Evolutionary conservation across 2,888 invertebrate genomes (phyloP), one percentile per base, ranked within the genome.

Genomic region (Cerastoderma edule): DNA sequence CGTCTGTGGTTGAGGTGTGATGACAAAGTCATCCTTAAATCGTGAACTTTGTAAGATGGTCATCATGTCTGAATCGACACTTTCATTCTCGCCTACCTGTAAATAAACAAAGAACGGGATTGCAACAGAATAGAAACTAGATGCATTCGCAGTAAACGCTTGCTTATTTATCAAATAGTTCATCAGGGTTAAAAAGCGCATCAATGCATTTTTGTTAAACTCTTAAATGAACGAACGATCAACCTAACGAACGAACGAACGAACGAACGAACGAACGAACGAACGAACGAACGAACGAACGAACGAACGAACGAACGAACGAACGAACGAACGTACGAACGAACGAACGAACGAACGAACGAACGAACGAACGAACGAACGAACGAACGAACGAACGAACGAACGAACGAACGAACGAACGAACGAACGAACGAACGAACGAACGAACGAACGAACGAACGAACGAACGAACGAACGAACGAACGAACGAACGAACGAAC

Each of bases 1-100:
- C 4, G 32, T 19, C 6, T 27, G 13, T 2, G 27, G 27, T 19
- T 13, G 48, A 30, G 85, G 82, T 48, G 83, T 75, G 60, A 85
- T 83, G 27, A 83, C 84, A 79, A 89, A 89, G 50, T 86, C 85
- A 16, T 84, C 83, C 19, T 75, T 75, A 66, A 84, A 89, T 24
- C 88, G 78, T 8, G 89, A 87, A 30, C 28, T 56, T 8, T 76
- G 78, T 35, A 89, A 63, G 19, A 86, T 81, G 56, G 86, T 79
- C 6, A 84, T 78, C 27, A 87, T 63, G 32, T 84, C 85, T 30
- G 74, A 70, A 64, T 86, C 85, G 0, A 86, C 84, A 22, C 67
- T 50, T 1, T 77, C 83, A n/a, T 78, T 72, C 67, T 87, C 87
- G 39, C 80, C 83, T 57, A 78, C 79, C 89, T 89, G 73, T 4